Conservation (phyloP, 2,888 invertebrate genomes). For the Ophraella communa region DNA sequence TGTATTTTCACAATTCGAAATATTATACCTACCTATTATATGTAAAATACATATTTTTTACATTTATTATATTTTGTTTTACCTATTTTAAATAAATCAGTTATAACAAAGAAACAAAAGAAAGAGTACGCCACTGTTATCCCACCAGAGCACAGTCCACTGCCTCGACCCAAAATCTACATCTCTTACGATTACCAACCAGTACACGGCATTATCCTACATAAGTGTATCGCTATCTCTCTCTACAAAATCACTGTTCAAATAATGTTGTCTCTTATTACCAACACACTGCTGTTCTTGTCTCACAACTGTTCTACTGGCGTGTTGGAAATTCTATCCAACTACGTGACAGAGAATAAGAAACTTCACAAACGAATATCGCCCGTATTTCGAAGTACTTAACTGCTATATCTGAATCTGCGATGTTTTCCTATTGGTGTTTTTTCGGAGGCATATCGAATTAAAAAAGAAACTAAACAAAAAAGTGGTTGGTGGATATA, state of each 20-base stretch:
- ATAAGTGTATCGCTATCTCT: slow-evolving; percentile 23
- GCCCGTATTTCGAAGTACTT: not conserved
- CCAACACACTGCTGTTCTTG: slow-evolving; percentile 25
- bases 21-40: too few species aligned
- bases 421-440: slow-evolving; percentile 20
- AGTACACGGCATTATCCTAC: slow-evolving; percentile 24
- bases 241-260: slow-evolving; percentile 8
- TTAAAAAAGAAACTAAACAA: slow-evolving; percentile 32
- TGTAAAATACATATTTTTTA: too few species aligned
- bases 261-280: slow-evolving; percentile 23
- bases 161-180: slow-evolving; percentile 22
- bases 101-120: too few species aligned
- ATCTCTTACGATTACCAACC: slow-evolving; percentile 16
- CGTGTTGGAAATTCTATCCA: slow-evolving; percentile 25
- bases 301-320: slow-evolving; percentile 32
- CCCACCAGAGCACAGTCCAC: slow-evolving; percentile 24
- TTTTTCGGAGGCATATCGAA: slow-evolving; percentile 29
- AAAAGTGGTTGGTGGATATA: slow-evolving; percentile 13
- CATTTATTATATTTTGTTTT: not conserved
- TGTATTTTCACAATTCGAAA: too few species aligned
- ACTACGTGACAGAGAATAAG: slow-evolving; percentile 21
- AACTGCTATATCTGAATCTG: not conserved
- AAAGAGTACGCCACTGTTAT: slow-evolving; percentile 20
- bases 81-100: not conserved
- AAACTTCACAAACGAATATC: slow-evolving; percentile 9